These are phyloP conservation scores for Apocrypta bakeri DNA, from an alignment of 1,140 invertebrate genomes.

Conservation along the genomic window DNA sequence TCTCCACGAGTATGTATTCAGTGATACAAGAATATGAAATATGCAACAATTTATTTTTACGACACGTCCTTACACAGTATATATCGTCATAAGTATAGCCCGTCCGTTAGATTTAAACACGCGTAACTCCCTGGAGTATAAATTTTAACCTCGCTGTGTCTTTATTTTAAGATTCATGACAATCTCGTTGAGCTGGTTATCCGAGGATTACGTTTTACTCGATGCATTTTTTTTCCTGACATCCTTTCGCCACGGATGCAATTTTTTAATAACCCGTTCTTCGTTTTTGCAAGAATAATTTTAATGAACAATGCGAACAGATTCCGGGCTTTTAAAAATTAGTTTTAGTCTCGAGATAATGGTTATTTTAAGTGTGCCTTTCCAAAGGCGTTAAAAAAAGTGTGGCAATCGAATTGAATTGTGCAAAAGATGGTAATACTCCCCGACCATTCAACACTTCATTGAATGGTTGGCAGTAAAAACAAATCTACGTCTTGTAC, in stretches of 20 bases:
- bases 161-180: not conserved
- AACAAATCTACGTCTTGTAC: constrained; percentile 5
- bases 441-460: not conserved
- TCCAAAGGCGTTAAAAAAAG: not conserved
- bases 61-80: not conserved
- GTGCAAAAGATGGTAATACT: not conserved
- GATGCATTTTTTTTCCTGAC: too few species aligned
- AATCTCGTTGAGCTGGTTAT: not conserved
- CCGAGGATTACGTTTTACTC: too few species aligned
- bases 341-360: not conserved
- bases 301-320: too few species aligned
- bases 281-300: too few species aligned
- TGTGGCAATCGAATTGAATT: not conserved
- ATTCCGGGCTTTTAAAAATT: not conserved
- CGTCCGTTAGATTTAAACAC: not conserved
- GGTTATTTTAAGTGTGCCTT: too few species aligned
- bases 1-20: not conserved
- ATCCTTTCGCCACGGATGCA: too few species aligned
- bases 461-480: constrained; percentile 27
- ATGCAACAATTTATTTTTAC: not conserved
- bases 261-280: too few species aligned
- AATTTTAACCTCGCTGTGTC: not conserved
- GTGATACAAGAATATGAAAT: too few species aligned
- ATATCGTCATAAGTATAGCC: not conserved
- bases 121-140: not conserved